phyloP scores from a whole-genome alignment of 2,888 invertebrate genomes.

The Allolobophora icterica region DNA sequence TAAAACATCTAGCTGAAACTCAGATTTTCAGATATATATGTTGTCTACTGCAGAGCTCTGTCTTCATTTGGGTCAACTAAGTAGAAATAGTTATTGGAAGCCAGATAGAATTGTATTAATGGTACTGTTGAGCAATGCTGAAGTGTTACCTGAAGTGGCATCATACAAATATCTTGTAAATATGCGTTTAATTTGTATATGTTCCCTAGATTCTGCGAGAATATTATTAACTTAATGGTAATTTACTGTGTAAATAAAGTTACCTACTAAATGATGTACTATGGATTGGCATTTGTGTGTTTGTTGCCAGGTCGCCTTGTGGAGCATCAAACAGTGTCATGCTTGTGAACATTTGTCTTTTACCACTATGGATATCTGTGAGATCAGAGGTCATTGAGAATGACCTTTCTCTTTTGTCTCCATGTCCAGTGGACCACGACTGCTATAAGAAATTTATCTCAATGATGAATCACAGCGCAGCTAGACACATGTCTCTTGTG shows the following conservation, averaged over 20 bases:
- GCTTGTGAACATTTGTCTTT: background rate
- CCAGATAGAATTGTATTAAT: background rate
- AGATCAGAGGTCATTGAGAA: background rate
- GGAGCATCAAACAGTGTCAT: background rate
- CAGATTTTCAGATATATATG: background rate
- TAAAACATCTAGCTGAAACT: background rate
- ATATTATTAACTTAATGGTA: background rate
- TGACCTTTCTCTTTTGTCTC: background rate
- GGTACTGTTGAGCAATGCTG: background rate
- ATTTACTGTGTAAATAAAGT: background rate
- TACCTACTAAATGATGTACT: background rate
- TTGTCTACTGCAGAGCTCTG: background rate
- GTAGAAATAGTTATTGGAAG: background rate
- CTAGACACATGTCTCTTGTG: background rate
- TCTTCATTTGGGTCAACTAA: background rate
- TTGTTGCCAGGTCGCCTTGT: background rate
- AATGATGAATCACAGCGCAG: background rate
- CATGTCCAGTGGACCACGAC: background rate
- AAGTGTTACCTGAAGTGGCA: no score
- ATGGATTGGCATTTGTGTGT: background rate
- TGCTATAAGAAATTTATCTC: background rate
- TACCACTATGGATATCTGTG: conserved; percentile 22
- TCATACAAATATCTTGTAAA: background rate
- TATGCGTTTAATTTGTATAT: background rate
- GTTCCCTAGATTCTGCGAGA: background rate